Evolutionary conservation across 2,888 invertebrate genomes (phyloP), one percentile per base, ranked within the genome.

Genomic region (Ophioninae sp.): DNA sequence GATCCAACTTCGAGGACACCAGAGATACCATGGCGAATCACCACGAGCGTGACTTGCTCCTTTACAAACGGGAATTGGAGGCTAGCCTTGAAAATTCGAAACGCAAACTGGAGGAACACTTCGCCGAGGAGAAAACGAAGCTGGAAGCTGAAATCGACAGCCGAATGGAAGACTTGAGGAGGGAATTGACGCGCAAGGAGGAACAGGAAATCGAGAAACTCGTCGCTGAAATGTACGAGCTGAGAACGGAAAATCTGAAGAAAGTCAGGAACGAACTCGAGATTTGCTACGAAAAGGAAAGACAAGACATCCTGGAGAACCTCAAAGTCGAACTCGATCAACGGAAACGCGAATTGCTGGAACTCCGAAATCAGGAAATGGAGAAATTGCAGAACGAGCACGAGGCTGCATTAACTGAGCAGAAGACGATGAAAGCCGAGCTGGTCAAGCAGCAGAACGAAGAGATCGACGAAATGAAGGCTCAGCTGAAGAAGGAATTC

Each of bases 391-490:
- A 95, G 37, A 94, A 93, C 81, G 94, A 95, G 41, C 93, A 94
- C 78, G 93, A 93, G 56, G 88, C 88, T 0, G 92, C 92, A 41
- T 90, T 94, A 85, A 91, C 91, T 30, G 90, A 91, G 17, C 91
- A 92, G 74, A 92, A 90, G 56, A 88, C 88, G 0, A 86, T 88
- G 0, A 91, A 91, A 51, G 87, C 78, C 3, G 92, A 93, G 77
- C 87, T 90, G 22, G 91, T 74, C 2, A 91, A 90, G 41, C 88
- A 88, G 51, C 95, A 96, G 87, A 93, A 93, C 0, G 93, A 94
- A 0, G 94, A 94, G 82, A 93, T 96, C 20, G 95, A 95, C 5
- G 94, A 94, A 23, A 88, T 96, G 80, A 94, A 95, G 84, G 94
- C 94, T 22, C 91, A 92, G 72, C 84, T 93, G 65, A 93, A 93